Base-by-base conservation (phyloP, 2,888 invertebrate species). In the Agrotis exclamationis region DNA sequence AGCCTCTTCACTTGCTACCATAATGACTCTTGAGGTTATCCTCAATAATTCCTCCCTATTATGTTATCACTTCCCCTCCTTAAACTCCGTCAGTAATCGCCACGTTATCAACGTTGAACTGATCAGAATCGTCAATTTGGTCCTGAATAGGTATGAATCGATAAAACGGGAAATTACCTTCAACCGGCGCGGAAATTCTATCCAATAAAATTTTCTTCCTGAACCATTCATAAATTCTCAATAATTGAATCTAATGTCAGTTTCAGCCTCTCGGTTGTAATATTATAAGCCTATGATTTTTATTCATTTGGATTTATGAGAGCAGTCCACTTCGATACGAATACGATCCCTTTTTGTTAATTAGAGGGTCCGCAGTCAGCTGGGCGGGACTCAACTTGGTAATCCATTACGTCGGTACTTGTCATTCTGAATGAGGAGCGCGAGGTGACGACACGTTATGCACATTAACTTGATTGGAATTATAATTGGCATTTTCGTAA, bases 181-280 rank as follows among this genome's bases (percentile, higher is more conserved):
- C 80, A 88, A 89, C 87, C 87, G 85, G 85, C 83, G 89, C 87
- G 91, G 90, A 92, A 92, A 94, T 92, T 93, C 88, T 88, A 90
- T 91, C 90, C 87, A 91, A 93, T 94, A 93, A 93, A 93, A 93
- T 92, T 91, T 91, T 91, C 91, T 91, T 92, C 90, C 86, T 87
- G 90, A 91, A 85, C 89, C 91, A 90, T 93, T 94, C 92, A 93
- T 94, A 94, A 95, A 93, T 94, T 94, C 87, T 92, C 91, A 87
- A 93, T 95, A 94, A 94, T 94, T 93, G 93, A 94, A 93, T 94
- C 85, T 90, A 91, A 91, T 90, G 93, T 91, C 93, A 91, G 88
- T 83, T 82, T 89, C 88, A 89, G 88, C 88, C 87, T 89, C 88
- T 87, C 80, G 78, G 87, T 85, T 89, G 90, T 89, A 88, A 90